phyloP scores from a whole-genome alignment of 1,140 invertebrate genomes.

The Aphidius gifuensis region DNA sequence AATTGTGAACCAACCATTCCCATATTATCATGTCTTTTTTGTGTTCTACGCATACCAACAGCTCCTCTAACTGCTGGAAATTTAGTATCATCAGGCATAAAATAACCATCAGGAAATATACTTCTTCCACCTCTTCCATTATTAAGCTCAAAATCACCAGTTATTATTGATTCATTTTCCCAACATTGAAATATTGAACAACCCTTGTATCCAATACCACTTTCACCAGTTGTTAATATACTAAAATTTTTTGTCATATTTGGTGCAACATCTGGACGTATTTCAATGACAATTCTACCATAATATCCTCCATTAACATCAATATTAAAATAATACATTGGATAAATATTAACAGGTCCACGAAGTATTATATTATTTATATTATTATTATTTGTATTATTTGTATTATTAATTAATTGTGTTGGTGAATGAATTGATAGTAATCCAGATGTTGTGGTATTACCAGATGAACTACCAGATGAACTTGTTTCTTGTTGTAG shows the following conservation, averaged over 20 bases:
- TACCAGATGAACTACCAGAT: conserved; percentile 33
- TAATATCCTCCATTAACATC: conserved; percentile 69
- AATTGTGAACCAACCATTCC: conserved; percentile 83
- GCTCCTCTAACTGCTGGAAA: conserved; percentile 72
- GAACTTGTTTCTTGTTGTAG: conserved; percentile 33
- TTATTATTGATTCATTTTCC: conserved; percentile 77
- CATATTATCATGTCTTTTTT: conserved; percentile 74
- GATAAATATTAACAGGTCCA: conserved; percentile 58
- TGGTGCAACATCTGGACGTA: conserved; percentile 79
- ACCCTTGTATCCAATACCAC: conserved; percentile 75
- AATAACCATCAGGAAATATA: conserved; percentile 73
- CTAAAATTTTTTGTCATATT: conserved; percentile 90
- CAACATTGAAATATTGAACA: conserved; percentile 80
- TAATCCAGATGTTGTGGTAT: conserved; percentile 34
- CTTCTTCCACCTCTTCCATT: conserved; percentile 76
- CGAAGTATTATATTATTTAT: conserved; percentile 29
- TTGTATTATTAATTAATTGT: conserved; percentile 45
- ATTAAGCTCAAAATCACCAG: conserved; percentile 77
- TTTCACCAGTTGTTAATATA: conserved; percentile 74
- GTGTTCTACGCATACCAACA: conserved; percentile 78
- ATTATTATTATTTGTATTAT: conserved; percentile 18
- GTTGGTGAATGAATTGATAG: conserved; percentile 51
- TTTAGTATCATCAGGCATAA: conserved; percentile 79
- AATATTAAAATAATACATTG: conserved; percentile 74
- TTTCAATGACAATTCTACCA: conserved; percentile 79